Base-by-base conservation (phyloP, 2,888 invertebrate species). In the Yponomeuta cagnagella region DNA sequence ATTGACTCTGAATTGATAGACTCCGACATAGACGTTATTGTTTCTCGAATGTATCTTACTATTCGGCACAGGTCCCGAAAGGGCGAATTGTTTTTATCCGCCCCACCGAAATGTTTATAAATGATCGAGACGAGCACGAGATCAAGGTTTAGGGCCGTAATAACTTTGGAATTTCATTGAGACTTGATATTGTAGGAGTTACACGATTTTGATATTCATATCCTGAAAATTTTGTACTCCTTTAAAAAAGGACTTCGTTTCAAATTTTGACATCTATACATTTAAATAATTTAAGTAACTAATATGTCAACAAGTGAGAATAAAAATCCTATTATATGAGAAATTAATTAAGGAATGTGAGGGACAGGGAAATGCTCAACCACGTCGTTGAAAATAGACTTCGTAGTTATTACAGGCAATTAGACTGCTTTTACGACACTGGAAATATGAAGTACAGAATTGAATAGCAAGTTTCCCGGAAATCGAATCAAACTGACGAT, bases 21-120 rank as follows among this genome's bases (percentile, higher is more conserved):
- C 89, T 88, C 88, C 88, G 87, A 89, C 89, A 86, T 88, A 79
- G 82, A 78, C 80, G 87, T 89, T 90, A 90, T 91, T 90, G 90
- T 91, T 90, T 89, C 87, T 83, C 83, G 80, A 82, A 86, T 82
- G 80, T 79, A 76, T 76, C 82, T 79, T 79, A 78, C 83, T 81
- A 78, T 85, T 83, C 80, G 74, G 76, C n/a, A 58, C 76, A 79
- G 76, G 78, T 82, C 82, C 82, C 83, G 79, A 76, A 79, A 79
- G 79, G 82, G 80, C 79, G 78, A 83, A 85, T 81, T 84, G 9
- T 83, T 86, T 86, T 86, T 85, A 87, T 87, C 79, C 79, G 74
- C 71, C 74, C 81, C 79, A 79, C 82, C 83, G 83, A 86, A 87
- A 86, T 84, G 85, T 87, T 87, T 82, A 84, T 82, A 81, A 83